Evolutionary conservation across 64 coral and sea anemone species (phyloP).

Genomic region (Montipora efflorescens): DNA sequence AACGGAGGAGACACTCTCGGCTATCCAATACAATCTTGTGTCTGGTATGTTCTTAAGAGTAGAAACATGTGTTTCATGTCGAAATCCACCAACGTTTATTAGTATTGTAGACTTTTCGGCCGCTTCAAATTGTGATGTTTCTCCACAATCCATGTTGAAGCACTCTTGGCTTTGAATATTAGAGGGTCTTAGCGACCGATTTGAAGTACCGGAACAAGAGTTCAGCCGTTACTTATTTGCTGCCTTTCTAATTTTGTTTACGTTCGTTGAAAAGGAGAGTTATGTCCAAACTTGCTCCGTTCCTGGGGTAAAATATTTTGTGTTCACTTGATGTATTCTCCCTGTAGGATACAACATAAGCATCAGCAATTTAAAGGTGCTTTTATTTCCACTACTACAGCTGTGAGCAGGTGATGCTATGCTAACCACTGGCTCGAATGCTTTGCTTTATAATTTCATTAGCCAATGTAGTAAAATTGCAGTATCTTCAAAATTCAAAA

Average conservation of each 20-base stretch:
- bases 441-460: conserved; percentile 47
- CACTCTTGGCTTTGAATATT: not conserved
- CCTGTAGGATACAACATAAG: conserved; percentile 26
- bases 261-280: not conserved
- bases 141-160: conserved; percentile 51
- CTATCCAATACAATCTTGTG: conserved; percentile 86
- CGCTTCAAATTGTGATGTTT: conserved; percentile 40
- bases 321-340: not conserved
- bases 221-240: not conserved
- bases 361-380: conserved; percentile 32
- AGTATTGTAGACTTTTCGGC: conserved; percentile 62
- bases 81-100: conserved; percentile 91
- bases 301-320: not conserved
- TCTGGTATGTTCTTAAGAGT: conserved; percentile 95
- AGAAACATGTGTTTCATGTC: conserved; percentile 84
- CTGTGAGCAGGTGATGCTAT: conserved; percentile 19
- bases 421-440: conserved; percentile 22
- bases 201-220: not conserved
- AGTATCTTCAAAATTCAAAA: not conserved
- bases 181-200: not conserved
- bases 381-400: conserved; percentile 11
- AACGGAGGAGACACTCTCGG: conserved; percentile 68
- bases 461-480: not conserved
- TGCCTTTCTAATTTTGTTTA: not conserved
- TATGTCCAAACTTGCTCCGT: not conserved